Evolutionary conservation across 2,888 invertebrate species (phyloP), one percentile per base, ranked within the genome.

Genomic region (Oligia strigilis): DNA sequence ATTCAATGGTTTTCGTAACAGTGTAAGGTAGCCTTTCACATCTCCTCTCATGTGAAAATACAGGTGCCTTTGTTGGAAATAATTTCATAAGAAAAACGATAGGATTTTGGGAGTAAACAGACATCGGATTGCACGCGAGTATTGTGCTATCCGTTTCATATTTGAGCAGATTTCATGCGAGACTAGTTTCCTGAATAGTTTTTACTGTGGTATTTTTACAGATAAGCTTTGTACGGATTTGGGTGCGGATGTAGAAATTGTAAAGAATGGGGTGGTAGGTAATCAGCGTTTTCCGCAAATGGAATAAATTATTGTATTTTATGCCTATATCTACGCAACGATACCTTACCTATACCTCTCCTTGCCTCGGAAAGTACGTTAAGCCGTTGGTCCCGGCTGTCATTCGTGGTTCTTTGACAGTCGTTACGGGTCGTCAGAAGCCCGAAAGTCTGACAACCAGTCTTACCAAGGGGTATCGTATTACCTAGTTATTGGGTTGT

Each of bases 51-150:
- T 73, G 88, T 74, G 88, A 82, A 82, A 78, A 80, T 82, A 72
- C 79, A 76, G 75, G 77, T 80, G 79, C 72, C 36, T 76, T 82
- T 82, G 82, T 80, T 66, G 60, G 65, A 80, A 86, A 82, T 85
- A 82, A 85, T 87, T 87, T 87, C 65, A 80, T 77, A 75, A 86
- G 85, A 84, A 85, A 87, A 86, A 85, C 75, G 77, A 77, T 72
- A 69, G 72, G 64, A 77, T 76, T 78, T 83, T 49, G 52, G 66
- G 49, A 60, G 62, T 70, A 77, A 78, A 81, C 70, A 84, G 52
- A 77, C 75, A 75, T 72, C 71, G 75, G 62, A 62, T 69, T 75
- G 60, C 85, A 79, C 77, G 78, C 78, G 52, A 84, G 74, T 74
- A 75, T 86, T 75, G 72, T 81, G 76, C 29, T 67, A 46, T 78